Conservation (phyloP, 1,140 invertebrate species). For the Aphelenchoides avenae region DNA sequence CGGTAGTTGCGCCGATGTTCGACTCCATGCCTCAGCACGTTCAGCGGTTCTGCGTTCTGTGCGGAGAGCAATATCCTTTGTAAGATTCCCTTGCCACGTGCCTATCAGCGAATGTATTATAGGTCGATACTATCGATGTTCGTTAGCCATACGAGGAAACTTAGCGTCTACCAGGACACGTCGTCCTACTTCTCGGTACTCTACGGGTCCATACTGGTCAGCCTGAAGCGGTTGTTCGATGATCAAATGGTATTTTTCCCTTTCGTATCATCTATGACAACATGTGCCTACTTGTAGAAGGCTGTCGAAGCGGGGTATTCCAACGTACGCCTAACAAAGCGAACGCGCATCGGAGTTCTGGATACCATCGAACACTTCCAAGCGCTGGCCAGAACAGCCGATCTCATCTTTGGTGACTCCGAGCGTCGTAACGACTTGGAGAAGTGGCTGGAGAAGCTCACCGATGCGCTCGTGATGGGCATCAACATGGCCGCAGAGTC, state of each 20-base stretch:
- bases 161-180: constrained; percentile 80
- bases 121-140: constrained; percentile 86
- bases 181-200: constrained; percentile 85
- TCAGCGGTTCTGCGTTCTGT: constrained; percentile 33
- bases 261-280: constrained; percentile 15
- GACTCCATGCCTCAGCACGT: constrained; percentile 45
- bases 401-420: constrained; percentile 68
- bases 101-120: not conserved
- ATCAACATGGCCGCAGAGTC: constrained; percentile 75
- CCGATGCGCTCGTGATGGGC: constrained; percentile 78
- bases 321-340: constrained; percentile 22
- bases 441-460: constrained; percentile 83
- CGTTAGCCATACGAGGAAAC: constrained; percentile 80
- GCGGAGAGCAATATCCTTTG: constrained; percentile 36
- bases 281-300: constrained; percentile 25
- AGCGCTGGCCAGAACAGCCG: constrained; percentile 51
- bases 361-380: constrained; percentile 33
- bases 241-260: constrained; percentile 71
- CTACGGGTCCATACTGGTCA: constrained; percentile 78
- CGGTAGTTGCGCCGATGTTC: constrained; percentile 45
- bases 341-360: constrained; percentile 36
- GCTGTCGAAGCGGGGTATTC: constrained; percentile 22
- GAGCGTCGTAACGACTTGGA: constrained; percentile 88
- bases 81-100: constrained; percentile 4
- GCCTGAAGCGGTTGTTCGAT: constrained; percentile 91